Conservation (phyloP, 2,797 vertebrate species). For the Potorous gilbertii region DNA sequence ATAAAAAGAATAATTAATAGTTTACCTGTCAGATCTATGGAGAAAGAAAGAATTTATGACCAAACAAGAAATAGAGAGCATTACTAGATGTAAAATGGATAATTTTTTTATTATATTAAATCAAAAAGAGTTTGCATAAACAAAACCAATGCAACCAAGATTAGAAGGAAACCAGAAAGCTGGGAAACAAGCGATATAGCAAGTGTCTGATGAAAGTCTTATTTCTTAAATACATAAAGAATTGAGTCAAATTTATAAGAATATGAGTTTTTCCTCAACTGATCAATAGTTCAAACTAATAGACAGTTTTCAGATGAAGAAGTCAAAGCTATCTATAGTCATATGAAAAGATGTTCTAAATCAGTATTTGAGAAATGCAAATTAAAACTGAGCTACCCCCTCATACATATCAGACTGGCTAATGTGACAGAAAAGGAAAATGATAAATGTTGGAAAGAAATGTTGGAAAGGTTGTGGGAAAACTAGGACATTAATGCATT, state of each 20-base stretch:
- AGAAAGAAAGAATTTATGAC: neutral
- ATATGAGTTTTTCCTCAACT: neutral
- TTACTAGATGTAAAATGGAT: neutral
- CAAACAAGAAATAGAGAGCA: neutral
- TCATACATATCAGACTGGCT: neutral
- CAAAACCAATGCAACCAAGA: neutral
- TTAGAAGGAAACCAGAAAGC: neutral
- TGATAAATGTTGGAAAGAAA: neutral
- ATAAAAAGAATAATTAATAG: neutral
- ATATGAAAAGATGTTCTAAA: neutral
- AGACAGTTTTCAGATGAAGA: neutral
- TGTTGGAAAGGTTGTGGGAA: neutral
- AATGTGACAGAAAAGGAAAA: neutral
- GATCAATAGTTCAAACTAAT: neutral
- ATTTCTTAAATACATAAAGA: neutral
- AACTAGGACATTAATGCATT: neutral
- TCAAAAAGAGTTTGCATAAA: neutral
- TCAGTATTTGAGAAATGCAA: neutral
- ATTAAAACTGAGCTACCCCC: neutral
- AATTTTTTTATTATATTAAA: neutral
- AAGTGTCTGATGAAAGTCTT: neutral
- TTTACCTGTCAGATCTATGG: neutral
- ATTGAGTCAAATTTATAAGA: neutral
- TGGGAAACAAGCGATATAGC: neutral
- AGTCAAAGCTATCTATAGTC: neutral